phyloP scores from a whole-genome alignment of 2,113 vertebrate species.

The Leptodactylus fuscus region DNA sequence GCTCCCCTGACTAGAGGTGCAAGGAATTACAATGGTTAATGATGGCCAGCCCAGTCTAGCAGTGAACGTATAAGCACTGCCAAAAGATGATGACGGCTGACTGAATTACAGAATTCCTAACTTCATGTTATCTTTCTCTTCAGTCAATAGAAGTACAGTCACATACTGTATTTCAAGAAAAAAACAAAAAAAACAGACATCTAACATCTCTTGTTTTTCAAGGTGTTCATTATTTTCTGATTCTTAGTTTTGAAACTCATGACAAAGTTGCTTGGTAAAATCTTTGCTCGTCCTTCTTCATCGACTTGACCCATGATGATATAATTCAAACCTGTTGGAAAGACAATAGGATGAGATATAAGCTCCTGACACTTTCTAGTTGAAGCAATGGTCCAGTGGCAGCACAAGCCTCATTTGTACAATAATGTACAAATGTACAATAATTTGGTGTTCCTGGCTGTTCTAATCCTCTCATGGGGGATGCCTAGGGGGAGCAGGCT shows the following conservation, averaged over 20 bases:
- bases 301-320: constrained; percentile 96
- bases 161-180: neutral
- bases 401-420: no score
- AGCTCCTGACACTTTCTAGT: neutral
- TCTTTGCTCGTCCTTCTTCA: constrained; percentile 88
- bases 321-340: constrained; percentile 90
- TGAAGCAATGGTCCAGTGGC: neutral
- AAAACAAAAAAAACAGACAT: constrained; percentile 50
- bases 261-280: constrained; percentile 89
- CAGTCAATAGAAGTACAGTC: constrained; percentile 29
- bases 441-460: no score
- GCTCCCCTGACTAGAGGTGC: constrained; percentile 26
- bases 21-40: constrained; percentile 22
- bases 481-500: no score
- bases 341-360: neutral
- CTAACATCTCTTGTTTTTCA: constrained; percentile 91
- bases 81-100: neutral
- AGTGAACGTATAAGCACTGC: neutral
- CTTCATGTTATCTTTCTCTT: neutral
- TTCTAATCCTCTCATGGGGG: no score
- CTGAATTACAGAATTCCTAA: neutral
- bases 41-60: neutral
- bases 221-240: constrained; percentile 84
- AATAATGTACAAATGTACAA: no score
- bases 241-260: constrained; percentile 93